Evolutionary conservation across 2,113 vertebrate genomes (phyloP), one percentile per base, ranked within the genome.

Genomic region (Megalops atlanticus): DNA sequence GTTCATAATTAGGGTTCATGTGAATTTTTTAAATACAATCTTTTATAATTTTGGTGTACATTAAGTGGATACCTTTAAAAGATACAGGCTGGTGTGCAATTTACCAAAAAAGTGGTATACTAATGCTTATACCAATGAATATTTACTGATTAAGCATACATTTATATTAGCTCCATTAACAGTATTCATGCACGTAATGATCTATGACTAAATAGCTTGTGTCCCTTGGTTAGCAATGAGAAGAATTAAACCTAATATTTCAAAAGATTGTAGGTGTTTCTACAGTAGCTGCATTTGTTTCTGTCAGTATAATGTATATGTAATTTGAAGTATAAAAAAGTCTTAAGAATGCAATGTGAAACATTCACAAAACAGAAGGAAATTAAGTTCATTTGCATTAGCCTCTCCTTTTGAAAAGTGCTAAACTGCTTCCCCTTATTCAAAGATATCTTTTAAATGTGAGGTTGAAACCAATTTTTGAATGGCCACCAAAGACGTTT

Each of bases 401-500:
- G 85, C 88, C 92, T 91, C 89, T 85, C 89, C 92, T 90, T 92
- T 93, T 91, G 88, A 92, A 89, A 89, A 74, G 85, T 87, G 90
- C 88, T 93, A 92, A 95, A 93, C 92, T 91, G 92, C 93, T 93
- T 92, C 93, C 89, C 90, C 91, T 92, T 90, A 89, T 94, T 93
- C 87, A 92, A 90, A 93, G 92, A 93, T 94, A 94, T 93, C 90
- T 90, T 92, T 93, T 90, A 91, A 92, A 94, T 92, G 91, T 88
- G 89, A 89, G 93, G 91, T 91, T 94, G 92, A 92, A 94, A 94
- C 93, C 94, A 94, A 95, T 95, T 94, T 93, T 92, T 86, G 88
- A 92, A 90, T 90, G 90, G 90, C 93, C 93, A 92, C 93, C 91
- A 92, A 93, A 93, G 93, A 92, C 91, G 88, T 93, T 92, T 92